Percentiles rank a stretch among this genome's conserved stretches.
Conservation (phyloP, 2,797 vertebrate species). For the Sebastes melanostomus region DNA sequence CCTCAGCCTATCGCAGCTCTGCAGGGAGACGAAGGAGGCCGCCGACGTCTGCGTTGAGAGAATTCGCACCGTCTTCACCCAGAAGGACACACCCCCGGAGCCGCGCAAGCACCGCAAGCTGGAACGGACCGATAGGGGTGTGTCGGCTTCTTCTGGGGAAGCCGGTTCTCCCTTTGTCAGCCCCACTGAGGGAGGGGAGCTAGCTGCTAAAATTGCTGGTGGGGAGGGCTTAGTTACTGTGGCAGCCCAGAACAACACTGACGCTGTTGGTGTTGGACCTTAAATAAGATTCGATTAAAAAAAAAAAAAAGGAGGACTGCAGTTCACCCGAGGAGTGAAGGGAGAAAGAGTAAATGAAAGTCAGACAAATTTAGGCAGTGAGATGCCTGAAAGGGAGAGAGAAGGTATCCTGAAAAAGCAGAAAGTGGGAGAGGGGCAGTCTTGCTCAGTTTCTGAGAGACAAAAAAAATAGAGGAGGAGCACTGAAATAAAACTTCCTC, state of each 20-base stretch:
- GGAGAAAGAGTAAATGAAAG: slow-evolving; percentile 48
- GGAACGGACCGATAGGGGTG: slow-evolving; percentile 75
- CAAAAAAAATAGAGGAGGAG: not conserved
- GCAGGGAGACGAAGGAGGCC: slow-evolving; percentile 87
- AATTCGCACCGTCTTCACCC: slow-evolving; percentile 83
- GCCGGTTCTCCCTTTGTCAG: slow-evolving; percentile 40
- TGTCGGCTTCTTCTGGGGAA: slow-evolving; percentile 44
- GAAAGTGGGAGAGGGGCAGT: not conserved
- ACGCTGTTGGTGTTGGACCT: slow-evolving; percentile 64
- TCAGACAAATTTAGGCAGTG: slow-evolving; percentile 36
- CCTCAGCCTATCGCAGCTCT: slow-evolving; percentile 90
- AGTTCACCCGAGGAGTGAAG: slow-evolving; percentile 16
- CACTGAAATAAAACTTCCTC: slow-evolving; percentile 31
- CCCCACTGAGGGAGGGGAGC: slow-evolving; percentile 45
- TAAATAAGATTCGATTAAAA: slow-evolving; percentile 47
- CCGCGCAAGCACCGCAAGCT: slow-evolving; percentile 85
- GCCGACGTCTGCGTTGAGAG: slow-evolving; percentile 84
- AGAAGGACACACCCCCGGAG: slow-evolving; percentile 62
- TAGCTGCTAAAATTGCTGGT: slow-evolving; percentile 46
- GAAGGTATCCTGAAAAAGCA: not conserved
- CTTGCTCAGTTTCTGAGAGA: slow-evolving; percentile 5
- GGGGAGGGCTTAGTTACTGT: slow-evolving; percentile 51
- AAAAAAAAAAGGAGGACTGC: slow-evolving; percentile 9
- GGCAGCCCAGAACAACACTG: slow-evolving; percentile 68
- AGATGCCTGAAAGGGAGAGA: slow-evolving; percentile 14